Evolutionary conservation across 1,140 invertebrate species (phyloP), one percentile per base, ranked within the genome.

Genomic region (Magallana ariakensis): DNA sequence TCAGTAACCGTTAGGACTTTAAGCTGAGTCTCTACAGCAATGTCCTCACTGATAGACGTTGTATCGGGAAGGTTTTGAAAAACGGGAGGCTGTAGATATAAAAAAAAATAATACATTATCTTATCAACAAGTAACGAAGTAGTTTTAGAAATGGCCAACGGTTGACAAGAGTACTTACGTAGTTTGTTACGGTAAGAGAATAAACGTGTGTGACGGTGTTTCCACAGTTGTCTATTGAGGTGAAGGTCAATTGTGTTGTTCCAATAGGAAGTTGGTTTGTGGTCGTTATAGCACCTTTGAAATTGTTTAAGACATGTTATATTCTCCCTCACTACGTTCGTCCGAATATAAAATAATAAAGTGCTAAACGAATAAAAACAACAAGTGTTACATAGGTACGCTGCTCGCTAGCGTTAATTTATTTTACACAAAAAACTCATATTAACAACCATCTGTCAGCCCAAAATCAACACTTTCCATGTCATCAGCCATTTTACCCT

Each of bases 161-260:
- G 33, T 46, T 46, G 33, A 46, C 33, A 46, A 46, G 4, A 55
- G 55, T 53, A 85, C 87, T 80, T 66, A 87, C 87, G 33, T 80
- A 62, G 81, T 87, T 87, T 0, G 16, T 66, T 1, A 87, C 87
- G 13, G 26, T 66, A 13, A 87, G 46, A 22, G 46, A 53, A 6
- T 85, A 33, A 4, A 9, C 58, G 15, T 83, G 70, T 11, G 87
- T 87, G 26, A 54, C 80, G 0, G 83, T 56, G 9, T 85, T 55
- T 11, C 87, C 83, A 85, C 87, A 87, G 6, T 8, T 9, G n/a
- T 87, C 87, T 16, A 26, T 80, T 6, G 84, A 83, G 22, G n/a
- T 13, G 53, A 87, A 87, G 19, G 83, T 82, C 15, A 87, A 33
- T 8, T 83, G 46, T 55, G 83, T 70, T 0, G 70, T 53, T 81